Evolutionary conservation across 2,113 vertebrate genomes (phyloP).

Genomic region (Tylochromis polylepis): DNA sequence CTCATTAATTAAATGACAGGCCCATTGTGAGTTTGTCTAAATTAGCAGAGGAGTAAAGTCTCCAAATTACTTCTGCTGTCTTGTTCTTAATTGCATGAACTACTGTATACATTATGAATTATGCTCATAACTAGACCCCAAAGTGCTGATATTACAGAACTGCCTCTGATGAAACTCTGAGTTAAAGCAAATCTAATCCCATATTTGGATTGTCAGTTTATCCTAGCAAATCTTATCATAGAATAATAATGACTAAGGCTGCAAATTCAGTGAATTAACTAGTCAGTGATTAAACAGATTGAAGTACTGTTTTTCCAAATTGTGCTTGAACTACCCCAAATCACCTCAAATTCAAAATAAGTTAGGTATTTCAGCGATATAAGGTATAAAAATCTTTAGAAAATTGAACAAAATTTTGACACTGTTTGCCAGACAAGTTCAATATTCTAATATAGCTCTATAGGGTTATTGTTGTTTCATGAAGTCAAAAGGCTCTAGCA

Average conservation of each 20-base stretch:
- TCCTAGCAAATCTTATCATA: not conserved
- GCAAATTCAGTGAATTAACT: not conserved
- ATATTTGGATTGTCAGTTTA: not conserved
- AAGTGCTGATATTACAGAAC: slow-evolving; percentile 22
- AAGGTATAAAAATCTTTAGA: not conserved
- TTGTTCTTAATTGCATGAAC: slow-evolving; percentile 33
- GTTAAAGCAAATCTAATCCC: not conserved
- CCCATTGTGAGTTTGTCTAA: slow-evolving; percentile 32
- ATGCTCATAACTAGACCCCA: slow-evolving; percentile 11
- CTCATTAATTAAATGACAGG: slow-evolving; percentile 22
- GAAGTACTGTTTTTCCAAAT: not conserved
- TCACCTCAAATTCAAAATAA: not conserved
- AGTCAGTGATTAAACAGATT: not conserved
- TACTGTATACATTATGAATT: slow-evolving; percentile 46
- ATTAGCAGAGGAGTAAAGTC: slow-evolving; percentile 22
- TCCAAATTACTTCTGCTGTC: slow-evolving; percentile 35
- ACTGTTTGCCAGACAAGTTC: not conserved
- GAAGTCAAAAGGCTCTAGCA: not conserved
- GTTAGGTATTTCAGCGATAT: not conserved
- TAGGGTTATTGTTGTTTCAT: not conserved
- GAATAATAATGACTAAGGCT: not conserved
- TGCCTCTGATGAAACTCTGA: slow-evolving; percentile 1
- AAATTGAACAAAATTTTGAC: not conserved
- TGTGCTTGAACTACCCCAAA: not conserved
- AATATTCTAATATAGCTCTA: not conserved